A percentile compares a stretch with the other conserved stretches of the same genome.
These are phyloP conservation scores for Cactoblastis cactorum DNA, from an alignment of 2,888 invertebrate genomes.

Conservation along the genomic window DNA sequence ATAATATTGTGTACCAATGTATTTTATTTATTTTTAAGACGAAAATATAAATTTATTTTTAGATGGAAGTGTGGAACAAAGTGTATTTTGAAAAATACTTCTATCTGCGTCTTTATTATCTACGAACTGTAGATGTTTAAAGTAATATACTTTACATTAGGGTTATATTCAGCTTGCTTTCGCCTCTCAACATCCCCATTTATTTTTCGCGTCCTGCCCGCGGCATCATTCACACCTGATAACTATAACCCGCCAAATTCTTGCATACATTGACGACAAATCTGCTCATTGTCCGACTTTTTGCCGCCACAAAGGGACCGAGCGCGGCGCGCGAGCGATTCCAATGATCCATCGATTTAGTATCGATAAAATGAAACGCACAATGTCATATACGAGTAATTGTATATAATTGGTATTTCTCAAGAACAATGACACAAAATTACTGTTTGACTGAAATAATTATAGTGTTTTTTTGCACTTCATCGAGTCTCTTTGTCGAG, in stretches of 20 bases:
- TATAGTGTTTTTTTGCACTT: slow-evolving; percentile 59
- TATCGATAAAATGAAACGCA: slow-evolving; percentile 68
- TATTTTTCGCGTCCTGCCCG: slow-evolving; percentile 10
- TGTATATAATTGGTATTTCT: slow-evolving; percentile 78
- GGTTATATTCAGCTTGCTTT: too few relatives aligned
- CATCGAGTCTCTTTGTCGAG: slow-evolving; percentile 58
- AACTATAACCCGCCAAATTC: slow-evolving; percentile 33
- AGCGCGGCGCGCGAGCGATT: slow-evolving; percentile 47
- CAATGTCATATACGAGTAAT: slow-evolving; percentile 77
- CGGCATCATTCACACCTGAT: slow-evolving; percentile 52
- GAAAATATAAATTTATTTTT: too few relatives aligned
- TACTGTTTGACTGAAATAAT: slow-evolving; percentile 74
- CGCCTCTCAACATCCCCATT: too few relatives aligned
- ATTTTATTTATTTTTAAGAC: too few relatives aligned
- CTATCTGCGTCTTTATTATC: too few relatives aligned
- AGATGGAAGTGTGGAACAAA: too few relatives aligned
- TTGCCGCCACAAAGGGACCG: slow-evolving; percentile 41
- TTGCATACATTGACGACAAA: slow-evolving; percentile 41
- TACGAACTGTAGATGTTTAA: too few relatives aligned
- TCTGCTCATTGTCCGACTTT: slow-evolving; percentile 64
- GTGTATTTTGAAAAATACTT: too few relatives aligned
- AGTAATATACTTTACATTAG: too few relatives aligned
- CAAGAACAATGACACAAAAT: slow-evolving; percentile 76
- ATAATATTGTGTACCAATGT: too few relatives aligned
- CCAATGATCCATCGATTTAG: slow-evolving; percentile 63